A percentile compares a stretch with the other conserved stretches of the same genome.
These are phyloP conservation scores for Phainopepla nitens DNA, from an alignment of 2,113 vertebrate species.

Conservation along the genomic window DNA sequence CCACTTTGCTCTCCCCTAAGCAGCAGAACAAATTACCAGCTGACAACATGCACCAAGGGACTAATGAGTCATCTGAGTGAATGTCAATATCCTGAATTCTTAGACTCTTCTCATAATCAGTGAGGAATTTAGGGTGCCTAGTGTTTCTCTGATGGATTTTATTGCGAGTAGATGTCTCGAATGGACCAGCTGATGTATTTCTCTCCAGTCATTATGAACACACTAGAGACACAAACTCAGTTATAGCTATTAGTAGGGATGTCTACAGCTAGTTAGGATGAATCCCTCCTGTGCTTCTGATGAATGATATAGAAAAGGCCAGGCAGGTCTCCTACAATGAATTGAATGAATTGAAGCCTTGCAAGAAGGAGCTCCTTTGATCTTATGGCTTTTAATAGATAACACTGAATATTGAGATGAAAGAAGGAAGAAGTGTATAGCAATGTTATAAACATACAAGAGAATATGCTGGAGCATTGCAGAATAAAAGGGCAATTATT, in stretches of 20 bases:
- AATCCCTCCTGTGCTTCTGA: background rate
- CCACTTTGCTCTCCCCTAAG: background rate
- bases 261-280: background rate
- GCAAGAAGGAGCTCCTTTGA: background rate
- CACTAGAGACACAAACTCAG: background rate
- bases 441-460: background rate
- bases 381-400: background rate
- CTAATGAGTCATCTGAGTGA: background rate
- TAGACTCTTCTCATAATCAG: background rate
- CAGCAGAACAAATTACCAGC: background rate
- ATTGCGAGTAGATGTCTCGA: background rate
- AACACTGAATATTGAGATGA: background rate
- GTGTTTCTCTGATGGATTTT: background rate
- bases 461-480: background rate
- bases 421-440: background rate
- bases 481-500: background rate
- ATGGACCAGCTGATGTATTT: background rate
- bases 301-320: background rate
- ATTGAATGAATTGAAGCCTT: background rate
- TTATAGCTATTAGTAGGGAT: background rate
- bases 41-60: background rate
- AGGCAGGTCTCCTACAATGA: background rate
- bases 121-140: background rate
- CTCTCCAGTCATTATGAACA: background rate
- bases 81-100: background rate